Evolutionary conservation across 2,113 vertebrate species (phyloP), one percentile per base, ranked within the genome.

Genomic region (Sakesphorus luctuosus): DNA sequence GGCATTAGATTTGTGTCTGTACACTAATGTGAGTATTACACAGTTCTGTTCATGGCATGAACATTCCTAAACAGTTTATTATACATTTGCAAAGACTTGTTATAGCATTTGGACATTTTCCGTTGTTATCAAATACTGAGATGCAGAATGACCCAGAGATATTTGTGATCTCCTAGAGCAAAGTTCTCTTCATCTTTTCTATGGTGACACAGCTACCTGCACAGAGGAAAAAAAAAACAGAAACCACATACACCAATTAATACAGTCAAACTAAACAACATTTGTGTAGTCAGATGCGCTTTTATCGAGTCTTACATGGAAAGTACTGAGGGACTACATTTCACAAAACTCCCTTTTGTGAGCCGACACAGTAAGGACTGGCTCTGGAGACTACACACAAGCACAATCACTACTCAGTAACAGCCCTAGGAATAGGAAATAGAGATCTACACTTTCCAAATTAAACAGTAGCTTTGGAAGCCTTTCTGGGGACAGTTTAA

Each of bases 41-140:
- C 96, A 97, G 97, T 98, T 97, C 97, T 97, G 84, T 96, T 97
- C 97, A 98, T 97, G 92, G 93, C 72, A 97, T 84, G 87, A 97
- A 96, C 59, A 91, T 96, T 95, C 91, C 90, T 94, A 92, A 92
- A 95, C 90, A 97, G 85, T 95, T 96, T 96, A 95, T 93, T 92
- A 95, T 75, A 94, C 96, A 96, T 97, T 97, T 90, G 73, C 65
- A 94, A 97, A 83, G 90, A 83, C 61, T 97, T 97, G 66, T 79
- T 97, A 97, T 71, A 97, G 94, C 89, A 96, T 97, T 89, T 91
- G 95, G 97, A 87, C 87, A 86, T 93, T 89, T 95, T 97, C 87
- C 96, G 96, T 95, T 89, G 77, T 94, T 95, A 94, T 84, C 92
- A 91, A 96, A 88, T 69, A 80, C 55, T 89, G 53, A 95, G 96